Evolutionary conservation across 2,113 vertebrate species (phyloP).

Genomic region (Crotophaga sulcirostris): DNA sequence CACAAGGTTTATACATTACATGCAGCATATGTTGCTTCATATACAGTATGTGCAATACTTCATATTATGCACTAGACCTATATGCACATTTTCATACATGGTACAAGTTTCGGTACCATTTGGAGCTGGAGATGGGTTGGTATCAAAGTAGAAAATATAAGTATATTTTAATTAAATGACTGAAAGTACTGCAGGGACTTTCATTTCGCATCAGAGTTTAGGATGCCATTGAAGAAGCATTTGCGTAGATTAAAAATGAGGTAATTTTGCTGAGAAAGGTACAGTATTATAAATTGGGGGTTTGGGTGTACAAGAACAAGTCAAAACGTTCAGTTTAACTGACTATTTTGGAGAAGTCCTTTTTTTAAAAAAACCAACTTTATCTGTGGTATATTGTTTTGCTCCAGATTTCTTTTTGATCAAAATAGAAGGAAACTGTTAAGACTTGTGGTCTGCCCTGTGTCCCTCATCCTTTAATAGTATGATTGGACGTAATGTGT

Average conservation of each 20-base stretch:
- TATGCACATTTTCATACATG: not conserved
- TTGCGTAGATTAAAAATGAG: not conserved
- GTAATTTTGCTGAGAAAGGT: not conserved
- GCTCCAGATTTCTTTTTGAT: not conserved
- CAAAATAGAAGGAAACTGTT: not conserved
- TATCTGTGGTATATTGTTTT: not conserved
- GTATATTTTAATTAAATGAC: not conserved
- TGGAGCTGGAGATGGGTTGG: not conserved
- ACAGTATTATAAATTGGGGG: not conserved
- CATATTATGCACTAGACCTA: not conserved
- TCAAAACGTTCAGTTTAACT: not conserved
- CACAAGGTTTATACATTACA: not conserved
- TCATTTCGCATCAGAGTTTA: not conserved
- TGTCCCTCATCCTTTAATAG: not conserved
- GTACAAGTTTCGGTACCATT: accelerated
- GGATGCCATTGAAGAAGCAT: not conserved
- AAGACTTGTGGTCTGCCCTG: not conserved
- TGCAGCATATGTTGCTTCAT: not conserved
- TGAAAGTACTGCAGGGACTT: not conserved
- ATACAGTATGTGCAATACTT: not conserved
- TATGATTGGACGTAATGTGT: not conserved
- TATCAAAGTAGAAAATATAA: not conserved
- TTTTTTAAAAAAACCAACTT: not conserved
- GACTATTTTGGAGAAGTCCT: not conserved
- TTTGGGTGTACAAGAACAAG: not conserved